Base-by-base conservation (phyloP, 2,888 invertebrate genomes). In the Aporophyla nigra region DNA sequence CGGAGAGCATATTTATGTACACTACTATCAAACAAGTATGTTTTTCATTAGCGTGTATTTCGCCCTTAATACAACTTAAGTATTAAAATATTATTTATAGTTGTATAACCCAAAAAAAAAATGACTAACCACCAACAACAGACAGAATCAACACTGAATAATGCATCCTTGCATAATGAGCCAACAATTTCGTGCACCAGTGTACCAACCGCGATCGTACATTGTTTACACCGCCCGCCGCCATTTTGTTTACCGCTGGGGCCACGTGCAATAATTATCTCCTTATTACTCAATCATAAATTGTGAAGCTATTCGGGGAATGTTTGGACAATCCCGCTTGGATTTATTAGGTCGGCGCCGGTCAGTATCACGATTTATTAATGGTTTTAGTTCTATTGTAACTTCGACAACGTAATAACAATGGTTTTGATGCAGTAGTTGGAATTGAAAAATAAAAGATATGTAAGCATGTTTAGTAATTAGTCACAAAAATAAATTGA, bases 281-380 rank as follows among this genome's bases (percentile, higher is more conserved):
- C 86, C 88, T 91, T 91, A 91, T 95, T 95, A 93, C 94, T 94
- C 94, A 94, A 94, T 95, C 92, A 93, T 94, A n/a, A n/a, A 94
- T 92, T 92, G 92, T 91, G 87, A 74, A 79, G 91, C 90, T 94
- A 94, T 95, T 95, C 87, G 86, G 83, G 89, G 93, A 87, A 69
- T 93, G 93, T 92, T 93, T 93, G 91, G 92, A 91, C 89, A 91
- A 90, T 84, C 81, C 78, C 62, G 83, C n/a, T 71, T 63, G 71
- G 76, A 85, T 86, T 89, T 92, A 91, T 89, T 90, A 84, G 91
- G 92, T 91, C 91, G 89, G 86, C 63, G 66, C 85, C 85, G 86
- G 83, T 84, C 87, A 87, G 86, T 83, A 82, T 86, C 79, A 82
- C 49, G 73, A 51, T 49, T 73, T 73, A 66, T 76, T 82, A 56